These are phyloP conservation scores for Pycnomerus fuliginosus DNA, from an alignment of 2,888 invertebrate genomes.

Conservation along the genomic window DNA sequence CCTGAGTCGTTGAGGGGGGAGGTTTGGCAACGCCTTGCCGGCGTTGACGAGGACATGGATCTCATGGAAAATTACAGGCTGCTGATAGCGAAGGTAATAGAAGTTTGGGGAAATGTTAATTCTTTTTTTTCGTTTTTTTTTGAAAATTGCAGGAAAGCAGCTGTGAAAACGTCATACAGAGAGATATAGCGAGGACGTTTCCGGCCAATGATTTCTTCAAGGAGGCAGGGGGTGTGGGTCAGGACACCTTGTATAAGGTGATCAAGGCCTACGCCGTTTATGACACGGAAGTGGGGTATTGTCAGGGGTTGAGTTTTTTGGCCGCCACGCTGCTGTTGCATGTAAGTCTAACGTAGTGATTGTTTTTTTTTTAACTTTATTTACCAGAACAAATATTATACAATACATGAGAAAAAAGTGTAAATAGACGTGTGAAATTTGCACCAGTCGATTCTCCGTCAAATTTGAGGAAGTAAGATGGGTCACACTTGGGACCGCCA, in stretches of 20 bases:
- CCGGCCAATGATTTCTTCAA: constrained; percentile 98
- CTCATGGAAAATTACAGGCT: constrained; percentile 92
- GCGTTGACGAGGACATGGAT: constrained; percentile 77
- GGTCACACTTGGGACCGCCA: too few relatives aligned
- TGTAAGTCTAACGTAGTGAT: constrained; percentile 61
- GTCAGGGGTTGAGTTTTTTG: constrained; percentile 97
- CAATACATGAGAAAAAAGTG: too few relatives aligned
- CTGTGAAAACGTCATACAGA: constrained; percentile 91
- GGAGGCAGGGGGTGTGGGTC: constrained; percentile 91
- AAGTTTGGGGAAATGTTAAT: not conserved
- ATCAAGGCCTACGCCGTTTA: constrained; percentile 97
- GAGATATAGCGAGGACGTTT: constrained; percentile 97
- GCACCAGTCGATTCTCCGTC: too few relatives aligned
- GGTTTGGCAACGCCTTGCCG: constrained; percentile 95
- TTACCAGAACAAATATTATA: too few relatives aligned
- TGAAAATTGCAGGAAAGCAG: constrained; percentile 74
- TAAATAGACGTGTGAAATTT: too few relatives aligned
- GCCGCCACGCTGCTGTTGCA: constrained; percentile 94
- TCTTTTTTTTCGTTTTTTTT: not conserved
- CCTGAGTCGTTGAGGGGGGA: constrained; percentile 96
- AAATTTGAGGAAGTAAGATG: too few relatives aligned
- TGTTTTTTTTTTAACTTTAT: too few relatives aligned
- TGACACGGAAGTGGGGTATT: constrained; percentile 97
- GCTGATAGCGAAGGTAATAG: constrained; percentile 81
- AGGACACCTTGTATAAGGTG: constrained; percentile 93